A percentile compares a stretch with the other conserved stretches of the same genome.
Evolutionary conservation across 2,113 vertebrate species (phyloP).

Genomic region (Ictidomys tridecemlineatus): DNA sequence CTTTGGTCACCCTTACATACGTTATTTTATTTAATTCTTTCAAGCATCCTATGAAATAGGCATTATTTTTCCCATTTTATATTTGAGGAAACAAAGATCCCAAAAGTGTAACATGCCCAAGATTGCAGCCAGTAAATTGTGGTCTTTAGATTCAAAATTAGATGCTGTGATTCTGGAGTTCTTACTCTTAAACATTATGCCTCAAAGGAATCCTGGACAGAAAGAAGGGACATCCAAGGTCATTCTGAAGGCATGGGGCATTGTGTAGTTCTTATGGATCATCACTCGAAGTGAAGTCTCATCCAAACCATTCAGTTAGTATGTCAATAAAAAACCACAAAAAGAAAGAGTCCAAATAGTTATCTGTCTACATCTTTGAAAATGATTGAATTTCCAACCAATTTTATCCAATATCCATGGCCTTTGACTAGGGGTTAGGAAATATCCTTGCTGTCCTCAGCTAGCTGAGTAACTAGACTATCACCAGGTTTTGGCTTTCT

Average conservation of each 20-base stretch:
- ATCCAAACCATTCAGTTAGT: not conserved
- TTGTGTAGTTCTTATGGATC: not conserved
- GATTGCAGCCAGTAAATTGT: not conserved
- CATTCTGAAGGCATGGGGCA: not conserved
- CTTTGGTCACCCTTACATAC: not conserved
- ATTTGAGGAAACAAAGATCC: not conserved
- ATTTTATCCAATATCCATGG: not conserved
- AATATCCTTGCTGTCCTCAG: not conserved
- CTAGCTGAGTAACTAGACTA: not conserved
- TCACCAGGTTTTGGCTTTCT: not conserved
- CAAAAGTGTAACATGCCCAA: not conserved
- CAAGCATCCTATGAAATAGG: not conserved
- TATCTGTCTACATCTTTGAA: not conserved
- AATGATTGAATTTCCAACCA: not conserved
- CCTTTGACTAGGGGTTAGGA: not conserved
- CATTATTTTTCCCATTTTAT: not conserved
- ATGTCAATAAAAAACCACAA: not conserved
- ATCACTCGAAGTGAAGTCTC: not conserved
- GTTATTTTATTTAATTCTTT: constrained; percentile 7
- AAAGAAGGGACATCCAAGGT: not conserved
- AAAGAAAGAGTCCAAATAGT: not conserved
- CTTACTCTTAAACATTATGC: not conserved
- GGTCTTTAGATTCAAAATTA: not conserved
- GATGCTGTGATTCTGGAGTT: not conserved
- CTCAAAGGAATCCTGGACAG: not conserved